These are phyloP conservation scores for Yponomeuta sedellus DNA, from an alignment of 2,888 invertebrate genomes.

Conservation along the genomic window DNA sequence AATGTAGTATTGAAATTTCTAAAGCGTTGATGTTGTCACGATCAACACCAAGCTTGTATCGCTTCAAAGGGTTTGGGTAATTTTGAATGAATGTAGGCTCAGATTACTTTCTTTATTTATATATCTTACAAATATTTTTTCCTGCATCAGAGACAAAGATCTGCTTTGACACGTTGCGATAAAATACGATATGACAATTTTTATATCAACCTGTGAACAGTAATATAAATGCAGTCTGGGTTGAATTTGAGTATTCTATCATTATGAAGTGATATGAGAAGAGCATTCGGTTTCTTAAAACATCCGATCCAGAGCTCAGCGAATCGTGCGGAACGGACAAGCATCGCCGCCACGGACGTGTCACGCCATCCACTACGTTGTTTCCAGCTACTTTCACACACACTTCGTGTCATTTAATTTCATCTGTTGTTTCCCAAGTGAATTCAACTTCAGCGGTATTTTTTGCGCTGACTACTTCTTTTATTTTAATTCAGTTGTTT, in stretches of 20 bases:
- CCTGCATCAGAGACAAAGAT: no score
- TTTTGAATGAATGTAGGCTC: no score
- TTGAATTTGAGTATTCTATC: background rate
- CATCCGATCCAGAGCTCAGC: background rate
- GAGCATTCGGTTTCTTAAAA: background rate
- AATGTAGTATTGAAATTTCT: no score
- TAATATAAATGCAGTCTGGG: background rate
- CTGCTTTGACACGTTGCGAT: no score
- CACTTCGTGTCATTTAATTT: background rate
- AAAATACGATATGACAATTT: no score
- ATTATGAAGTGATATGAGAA: background rate
- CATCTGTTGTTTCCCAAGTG: background rate
- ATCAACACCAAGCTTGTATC: no score
- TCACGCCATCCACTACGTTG: background rate
- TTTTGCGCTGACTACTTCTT: background rate
- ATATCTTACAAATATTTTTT: no score
- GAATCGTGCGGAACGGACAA: background rate
- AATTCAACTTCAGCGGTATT: background rate
- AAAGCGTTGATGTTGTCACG: no score
- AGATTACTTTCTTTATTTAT: no score
- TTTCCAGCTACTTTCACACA: background rate
- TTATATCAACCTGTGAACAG: no score
- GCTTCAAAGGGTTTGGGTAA: no score
- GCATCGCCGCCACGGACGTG: background rate
- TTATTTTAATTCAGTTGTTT: background rate